These are phyloP conservation scores for Donacobius atricapilla DNA, from an alignment of 2,113 vertebrate genomes.

Conservation along the genomic window DNA sequence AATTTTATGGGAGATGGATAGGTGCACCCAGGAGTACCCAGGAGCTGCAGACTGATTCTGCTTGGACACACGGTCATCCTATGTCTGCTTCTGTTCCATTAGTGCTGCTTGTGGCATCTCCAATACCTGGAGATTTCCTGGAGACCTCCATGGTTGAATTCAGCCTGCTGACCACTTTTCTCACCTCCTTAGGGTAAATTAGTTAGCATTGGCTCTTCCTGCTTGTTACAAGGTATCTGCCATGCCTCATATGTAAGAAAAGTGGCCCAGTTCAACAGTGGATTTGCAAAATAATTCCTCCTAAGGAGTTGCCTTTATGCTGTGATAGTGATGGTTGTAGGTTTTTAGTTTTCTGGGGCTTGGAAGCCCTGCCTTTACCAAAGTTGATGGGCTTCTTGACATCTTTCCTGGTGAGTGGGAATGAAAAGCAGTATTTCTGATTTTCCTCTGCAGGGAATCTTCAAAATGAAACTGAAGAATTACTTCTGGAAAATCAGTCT, in stretches of 20 bases:
- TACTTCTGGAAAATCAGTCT: slow-evolving; percentile 16
- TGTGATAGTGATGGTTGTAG: not conserved
- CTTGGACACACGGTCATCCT: not conserved
- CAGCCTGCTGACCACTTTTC: not conserved
- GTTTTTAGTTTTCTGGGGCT: not conserved
- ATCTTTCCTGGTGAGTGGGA: not conserved
- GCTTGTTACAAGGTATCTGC: not conserved
- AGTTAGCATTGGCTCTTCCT: not conserved
- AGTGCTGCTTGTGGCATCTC: not conserved
- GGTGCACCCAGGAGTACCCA: not conserved
- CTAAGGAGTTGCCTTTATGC: not conserved
- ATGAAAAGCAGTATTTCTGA: slow-evolving; percentile 20
- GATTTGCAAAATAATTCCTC: not conserved
- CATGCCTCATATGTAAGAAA: not conserved
- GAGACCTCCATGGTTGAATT: not conserved
- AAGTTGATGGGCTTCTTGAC: not conserved
- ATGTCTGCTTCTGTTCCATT: not conserved
- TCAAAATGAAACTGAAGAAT: slow-evolving; percentile 39
- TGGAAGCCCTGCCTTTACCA: not conserved
- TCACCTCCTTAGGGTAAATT: not conserved
- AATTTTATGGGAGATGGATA: not conserved
- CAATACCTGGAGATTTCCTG: not conserved
- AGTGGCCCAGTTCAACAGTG: not conserved
- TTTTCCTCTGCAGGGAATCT: slow-evolving; percentile 5
- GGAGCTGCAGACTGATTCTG: not conserved